Percentiles rank a stretch among this genome's conserved stretches.
Evolutionary conservation across 53 echinoderm and acorn worm genomes (phyloP).

Genomic region (Stichopus horrens): DNA sequence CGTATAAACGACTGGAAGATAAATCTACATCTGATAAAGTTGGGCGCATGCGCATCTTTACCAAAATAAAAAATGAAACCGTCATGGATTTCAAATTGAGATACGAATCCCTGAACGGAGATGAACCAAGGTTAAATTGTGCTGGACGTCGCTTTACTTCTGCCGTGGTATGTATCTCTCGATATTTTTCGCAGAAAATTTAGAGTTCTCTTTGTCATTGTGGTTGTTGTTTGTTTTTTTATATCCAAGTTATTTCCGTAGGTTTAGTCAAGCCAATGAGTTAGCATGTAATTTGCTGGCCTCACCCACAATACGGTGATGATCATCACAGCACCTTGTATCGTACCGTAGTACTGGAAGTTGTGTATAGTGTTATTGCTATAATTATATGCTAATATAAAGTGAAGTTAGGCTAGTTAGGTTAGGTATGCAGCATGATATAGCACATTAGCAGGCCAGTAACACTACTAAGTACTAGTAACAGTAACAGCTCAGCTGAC

Average conservation of each 20-base stretch:
- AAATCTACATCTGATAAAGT: background rate
- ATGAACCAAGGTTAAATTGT: background rate
- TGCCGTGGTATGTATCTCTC: conserved; percentile 9
- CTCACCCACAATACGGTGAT: background rate
- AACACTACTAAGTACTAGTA: no score
- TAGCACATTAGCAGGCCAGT: no score
- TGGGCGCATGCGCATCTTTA: background rate
- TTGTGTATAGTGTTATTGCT: no score
- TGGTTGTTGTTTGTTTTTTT: background rate
- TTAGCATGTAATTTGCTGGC: conserved; percentile 4
- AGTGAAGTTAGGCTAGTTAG: no score
- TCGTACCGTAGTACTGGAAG: no score
- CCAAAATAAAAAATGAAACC: conserved; percentile 63
- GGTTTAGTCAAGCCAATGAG: background rate
- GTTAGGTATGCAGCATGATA: no score
- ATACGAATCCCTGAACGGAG: background rate
- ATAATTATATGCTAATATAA: no score
- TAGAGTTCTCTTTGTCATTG: background rate
- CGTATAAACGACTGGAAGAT: background rate
- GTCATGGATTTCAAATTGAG: conserved; percentile 94
- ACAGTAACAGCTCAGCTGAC: no score
- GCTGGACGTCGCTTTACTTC: background rate
- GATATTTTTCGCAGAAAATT: background rate
- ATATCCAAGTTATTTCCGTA: background rate
- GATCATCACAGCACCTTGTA: no score